phyloP scores from a whole-genome alignment of 2,797 vertebrate genomes.

The Nasua narica region DNA sequence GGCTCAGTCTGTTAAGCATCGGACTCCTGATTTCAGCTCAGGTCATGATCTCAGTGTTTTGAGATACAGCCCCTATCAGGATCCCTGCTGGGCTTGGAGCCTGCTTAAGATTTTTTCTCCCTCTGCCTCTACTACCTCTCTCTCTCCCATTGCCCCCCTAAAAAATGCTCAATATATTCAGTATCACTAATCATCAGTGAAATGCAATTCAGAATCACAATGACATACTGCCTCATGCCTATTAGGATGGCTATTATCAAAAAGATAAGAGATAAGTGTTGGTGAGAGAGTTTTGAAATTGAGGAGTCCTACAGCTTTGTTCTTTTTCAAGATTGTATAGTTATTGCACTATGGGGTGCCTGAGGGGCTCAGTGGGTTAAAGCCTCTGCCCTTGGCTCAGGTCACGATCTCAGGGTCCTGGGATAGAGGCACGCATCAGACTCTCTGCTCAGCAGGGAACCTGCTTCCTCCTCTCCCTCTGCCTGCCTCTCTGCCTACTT shows the following conservation, averaged over 20 bases:
- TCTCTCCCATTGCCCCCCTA: fast-evolving
- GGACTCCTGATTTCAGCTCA: background rate
- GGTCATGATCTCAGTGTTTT: background rate
- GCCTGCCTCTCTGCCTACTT: too few species aligned
- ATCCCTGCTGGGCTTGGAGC: background rate
- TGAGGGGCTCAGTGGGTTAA: too few species aligned
- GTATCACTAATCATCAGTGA: background rate
- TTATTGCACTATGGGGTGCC: background rate
- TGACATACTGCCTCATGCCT: background rate
- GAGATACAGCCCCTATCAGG: background rate
- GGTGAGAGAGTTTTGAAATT: background rate
- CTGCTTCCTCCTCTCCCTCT: too few species aligned
- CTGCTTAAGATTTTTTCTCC: background rate
- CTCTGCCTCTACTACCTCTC: background rate
- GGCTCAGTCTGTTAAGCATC: background rate
- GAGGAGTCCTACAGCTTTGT: background rate
- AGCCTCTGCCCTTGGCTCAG: too few species aligned
- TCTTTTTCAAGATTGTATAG: background rate
- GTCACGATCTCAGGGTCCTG: too few species aligned
- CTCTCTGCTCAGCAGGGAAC: too few species aligned
- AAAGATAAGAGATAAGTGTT: background rate
- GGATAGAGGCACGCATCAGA: too few species aligned
- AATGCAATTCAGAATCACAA: background rate
- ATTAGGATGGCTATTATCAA: background rate
- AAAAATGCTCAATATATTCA: background rate